Evolutionary conservation across 2,888 invertebrate species (phyloP), one percentile per base, ranked within the genome.

Genomic region (Thysanoteuthis rhombus): DNA sequence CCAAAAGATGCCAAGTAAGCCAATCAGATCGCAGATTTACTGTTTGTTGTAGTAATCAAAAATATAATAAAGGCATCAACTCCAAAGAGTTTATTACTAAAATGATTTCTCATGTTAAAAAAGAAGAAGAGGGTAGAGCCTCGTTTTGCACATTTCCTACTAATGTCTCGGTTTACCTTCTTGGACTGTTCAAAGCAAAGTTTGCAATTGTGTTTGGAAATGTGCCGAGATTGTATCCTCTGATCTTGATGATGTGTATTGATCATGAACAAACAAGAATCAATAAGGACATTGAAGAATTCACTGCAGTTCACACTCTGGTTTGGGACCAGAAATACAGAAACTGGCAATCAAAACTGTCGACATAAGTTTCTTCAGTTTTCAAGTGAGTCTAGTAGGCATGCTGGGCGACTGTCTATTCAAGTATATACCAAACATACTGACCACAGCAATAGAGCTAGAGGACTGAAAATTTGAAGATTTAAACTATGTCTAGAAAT

Each of bases 1-100:
- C 75, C 75, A 75, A 75, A 75, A 75, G 75, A 75, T 75, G 75
- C 75, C 75, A 75, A 75, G 75, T 75, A 36, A 75, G 36, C 75
- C 75, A 75, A 75, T 75, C 75, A 75, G 36, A 75, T 75, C 36
- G 19, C 36, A 75, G 75, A 75, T n/a, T n/a, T 75, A n/a, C 75
- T 75, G 75, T 75, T 75, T 75, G 75, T 75, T 75, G 75, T 75
- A 75, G 75, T 75, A 75, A 75, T 75, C 75, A 75, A 75, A 75
- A 75, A 75, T 75, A 75, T 75, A 75, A 75, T 75, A 75, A 75
- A 75, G 75, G 75, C 36, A 75, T 75, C 75, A 75, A 75, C 75
- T 75, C n/a, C 75, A 75, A 75, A 75, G 75, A 75, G 75, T 10
- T 75, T 75, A 75, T 75, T 75, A 75, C 75, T 75, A 75, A 75